Evolutionary conservation across 2,797 vertebrate genomes (phyloP), one percentile per base, ranked within the genome.

Genomic region (Tenualosa ilisha): DNA sequence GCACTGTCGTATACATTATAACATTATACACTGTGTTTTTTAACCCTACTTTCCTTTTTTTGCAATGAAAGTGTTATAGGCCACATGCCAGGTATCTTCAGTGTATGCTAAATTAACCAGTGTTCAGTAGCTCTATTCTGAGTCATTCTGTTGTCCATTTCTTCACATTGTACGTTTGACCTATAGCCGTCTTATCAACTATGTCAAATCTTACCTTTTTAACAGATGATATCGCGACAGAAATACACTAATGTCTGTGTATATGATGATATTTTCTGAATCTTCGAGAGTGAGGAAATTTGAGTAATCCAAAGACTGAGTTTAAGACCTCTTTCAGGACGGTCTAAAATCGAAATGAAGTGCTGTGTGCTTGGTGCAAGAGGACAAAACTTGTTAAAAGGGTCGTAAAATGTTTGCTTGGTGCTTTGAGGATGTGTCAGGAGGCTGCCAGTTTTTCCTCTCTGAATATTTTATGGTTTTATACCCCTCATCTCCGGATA

Each of bases 381-480:
- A 22, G 31, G 40, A 53, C 56, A 85, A 89, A 82, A 88, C 68
- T 81, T 87, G 83, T 90, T 88, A 81, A 85, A 91, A 91, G 89
- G 89, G 90, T 93, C 90, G 87, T 93, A 92, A 93, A 92, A 92
- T 91, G 88, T 86, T 81, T 86, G 88, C 63, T 50, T n/a, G 51
- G 26, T 85, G 86, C 91, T 91, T 92, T 90, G 88, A 88, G 88
- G 90, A 89, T 93, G 90, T 79, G 85, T 91, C 88, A 92, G 88
- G 89, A 87, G 89, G 90, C 89, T 91, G 90, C 91, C 87, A 53
- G 26, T 89, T 92, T 89, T 91, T 90, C 89, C 88, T 89, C 86
- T 86, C 89, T 94, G 93, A 92, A 93, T 95, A 94, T 96, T 96
- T 96, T 96, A 96, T 96, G 95, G 94, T 92, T 95, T 94, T 95